A percentile compares a stretch with the other conserved stretches of the same genome.
Evolutionary conservation across 35 echinoderm and acorn worm genomes (phyloP).

Genomic region (Ophioderma brevispina): DNA sequence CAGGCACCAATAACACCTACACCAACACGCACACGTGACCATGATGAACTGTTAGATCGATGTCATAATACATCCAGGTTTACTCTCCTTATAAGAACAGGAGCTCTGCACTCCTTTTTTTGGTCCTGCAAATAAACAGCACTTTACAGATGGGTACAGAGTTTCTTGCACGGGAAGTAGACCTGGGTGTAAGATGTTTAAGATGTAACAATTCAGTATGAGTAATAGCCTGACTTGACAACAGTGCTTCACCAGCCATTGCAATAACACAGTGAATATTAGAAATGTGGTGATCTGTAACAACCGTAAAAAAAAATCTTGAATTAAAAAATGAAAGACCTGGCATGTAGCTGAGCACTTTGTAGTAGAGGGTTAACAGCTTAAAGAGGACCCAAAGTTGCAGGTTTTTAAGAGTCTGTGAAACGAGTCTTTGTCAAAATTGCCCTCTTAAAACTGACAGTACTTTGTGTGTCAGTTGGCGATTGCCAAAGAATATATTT

Average conservation of each 20-base stretch:
- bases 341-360: slow-evolving; percentile 6
- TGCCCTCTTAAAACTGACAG: background rate
- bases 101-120: no score
- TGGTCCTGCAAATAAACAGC: no score
- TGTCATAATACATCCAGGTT: no score
- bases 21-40: background rate
- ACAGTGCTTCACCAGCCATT: background rate
- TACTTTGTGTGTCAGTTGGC: no score
- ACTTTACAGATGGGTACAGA: no score
- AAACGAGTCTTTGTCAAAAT: background rate
- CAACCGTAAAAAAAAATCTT: background rate
- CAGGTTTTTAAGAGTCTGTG: background rate
- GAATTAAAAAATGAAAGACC: slow-evolving; percentile 2
- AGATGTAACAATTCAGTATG: background rate
- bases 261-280: background rate
- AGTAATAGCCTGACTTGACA: background rate
- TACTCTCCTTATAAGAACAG: no score
- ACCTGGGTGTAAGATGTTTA: no score
- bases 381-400: background rate
- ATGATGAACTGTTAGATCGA: no score
- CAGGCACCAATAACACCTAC: background rate
- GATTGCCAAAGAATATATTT: no score
- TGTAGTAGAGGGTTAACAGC: slow-evolving; percentile 9
- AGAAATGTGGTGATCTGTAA: background rate
- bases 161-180: no score